phyloP scores from a whole-genome alignment of 1,140 invertebrate species.

The Micrasema longulum region DNA sequence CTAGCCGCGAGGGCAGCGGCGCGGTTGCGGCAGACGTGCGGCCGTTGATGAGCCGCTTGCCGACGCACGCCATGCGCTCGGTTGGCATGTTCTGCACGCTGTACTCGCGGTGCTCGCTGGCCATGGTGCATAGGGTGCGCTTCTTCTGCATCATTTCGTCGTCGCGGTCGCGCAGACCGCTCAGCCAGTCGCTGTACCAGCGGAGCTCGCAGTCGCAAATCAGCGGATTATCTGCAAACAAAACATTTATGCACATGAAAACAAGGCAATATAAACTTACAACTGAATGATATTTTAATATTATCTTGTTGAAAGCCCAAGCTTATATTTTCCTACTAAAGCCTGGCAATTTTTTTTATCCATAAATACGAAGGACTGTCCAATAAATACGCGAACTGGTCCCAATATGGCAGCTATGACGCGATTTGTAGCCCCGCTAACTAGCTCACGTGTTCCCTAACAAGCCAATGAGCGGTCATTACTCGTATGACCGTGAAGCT shows the following conservation, averaged over 20 bases:
- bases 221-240: constrained; percentile 83
- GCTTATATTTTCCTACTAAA: no score
- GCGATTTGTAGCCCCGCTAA: no score
- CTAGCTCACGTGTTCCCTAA: no score
- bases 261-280: no score
- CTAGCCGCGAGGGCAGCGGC: neutral
- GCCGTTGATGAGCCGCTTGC: constrained; percentile 68
- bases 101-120: constrained; percentile 82
- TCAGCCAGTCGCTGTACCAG: constrained; percentile 87
- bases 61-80: constrained; percentile 83
- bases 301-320: no score
- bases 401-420: no score
- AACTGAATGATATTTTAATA: no score
- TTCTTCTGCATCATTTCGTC: constrained; percentile 90
- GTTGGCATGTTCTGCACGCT: constrained; percentile 82
- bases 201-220: constrained; percentile 87
- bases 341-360: no score
- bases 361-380: no score
- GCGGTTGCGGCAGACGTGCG: constrained; percentile 51
- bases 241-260: neutral
- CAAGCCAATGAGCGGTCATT: no score
- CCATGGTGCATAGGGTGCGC: constrained; percentile 82
- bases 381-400: no score
- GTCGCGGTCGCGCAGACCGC: constrained; percentile 79
- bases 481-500: no score